Percentiles rank a stretch among this genome's conserved stretches.
Conservation (phyloP, 2,113 vertebrate species). For the Theristicus caerulescens region DNA sequence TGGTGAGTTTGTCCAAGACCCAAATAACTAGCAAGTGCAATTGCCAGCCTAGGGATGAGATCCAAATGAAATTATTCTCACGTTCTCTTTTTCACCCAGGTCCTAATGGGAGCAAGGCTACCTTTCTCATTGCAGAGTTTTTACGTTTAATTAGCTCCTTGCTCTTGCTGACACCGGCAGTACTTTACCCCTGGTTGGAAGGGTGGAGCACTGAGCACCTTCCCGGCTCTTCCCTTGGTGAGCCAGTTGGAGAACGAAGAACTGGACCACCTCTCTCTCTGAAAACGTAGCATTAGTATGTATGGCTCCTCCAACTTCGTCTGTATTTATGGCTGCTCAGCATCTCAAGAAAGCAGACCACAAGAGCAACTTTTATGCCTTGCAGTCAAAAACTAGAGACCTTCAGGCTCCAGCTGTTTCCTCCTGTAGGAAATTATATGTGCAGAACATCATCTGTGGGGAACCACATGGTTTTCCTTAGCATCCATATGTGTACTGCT, state of each 20-base stretch:
- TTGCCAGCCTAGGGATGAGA: neutral
- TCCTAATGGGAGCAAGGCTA: neutral
- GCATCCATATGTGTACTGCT: neutral
- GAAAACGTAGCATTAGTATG: rapidly evolving
- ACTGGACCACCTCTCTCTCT: neutral
- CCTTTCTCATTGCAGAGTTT: neutral
- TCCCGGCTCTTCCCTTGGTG: neutral
- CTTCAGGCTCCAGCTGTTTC: neutral
- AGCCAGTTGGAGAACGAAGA: neutral
- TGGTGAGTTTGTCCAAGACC: neutral
- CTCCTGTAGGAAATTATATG: neutral
- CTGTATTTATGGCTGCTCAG: neutral
- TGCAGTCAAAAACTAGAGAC: neutral
- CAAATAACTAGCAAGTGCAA: neutral
- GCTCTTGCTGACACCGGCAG: neutral
- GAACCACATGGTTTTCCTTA: neutral
- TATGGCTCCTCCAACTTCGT: neutral
- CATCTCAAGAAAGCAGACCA: neutral
- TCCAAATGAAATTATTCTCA: neutral
- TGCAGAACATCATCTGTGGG: neutral
- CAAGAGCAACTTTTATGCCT: neutral
- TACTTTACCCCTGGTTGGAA: neutral
- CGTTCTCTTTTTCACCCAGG: neutral
- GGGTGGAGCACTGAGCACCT: neutral
- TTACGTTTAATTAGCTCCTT: neutral